Evolutionary conservation across 2,888 invertebrate genomes (phyloP).

Genomic region (Germaria angustata): DNA sequence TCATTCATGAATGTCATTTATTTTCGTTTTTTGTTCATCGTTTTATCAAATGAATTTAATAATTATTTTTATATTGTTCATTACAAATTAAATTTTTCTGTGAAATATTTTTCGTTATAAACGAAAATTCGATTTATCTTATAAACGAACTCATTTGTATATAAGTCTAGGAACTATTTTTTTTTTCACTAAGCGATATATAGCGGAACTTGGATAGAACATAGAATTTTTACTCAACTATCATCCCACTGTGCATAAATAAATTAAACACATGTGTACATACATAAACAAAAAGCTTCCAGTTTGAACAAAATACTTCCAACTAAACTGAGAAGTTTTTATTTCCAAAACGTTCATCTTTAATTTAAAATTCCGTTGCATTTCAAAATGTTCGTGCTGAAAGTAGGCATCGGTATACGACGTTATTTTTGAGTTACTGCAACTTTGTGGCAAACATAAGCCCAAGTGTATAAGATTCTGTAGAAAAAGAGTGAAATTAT

Average conservation of each 20-base stretch:
- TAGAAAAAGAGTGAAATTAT: background rate
- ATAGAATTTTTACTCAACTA: background rate
- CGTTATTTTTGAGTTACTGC: constrained; percentile 74
- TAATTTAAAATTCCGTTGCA: constrained; percentile 75
- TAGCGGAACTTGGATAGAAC: no score
- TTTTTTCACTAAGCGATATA: no score
- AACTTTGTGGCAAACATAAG: constrained; percentile 80
- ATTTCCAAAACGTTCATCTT: constrained; percentile 71
- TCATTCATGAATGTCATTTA: no score
- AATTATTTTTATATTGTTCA: no score
- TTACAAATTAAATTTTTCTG: no score
- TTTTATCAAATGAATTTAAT: no score
- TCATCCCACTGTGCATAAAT: background rate
- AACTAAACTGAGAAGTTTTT: constrained; percentile 72
- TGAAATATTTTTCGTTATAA: no score
- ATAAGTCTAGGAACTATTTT: no score
- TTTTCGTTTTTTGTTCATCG: no score
- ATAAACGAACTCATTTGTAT: no score
- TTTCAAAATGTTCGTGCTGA: constrained; percentile 71
- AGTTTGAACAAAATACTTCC: constrained; percentile 70
- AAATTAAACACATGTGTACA: constrained; percentile 50
- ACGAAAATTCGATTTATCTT: no score
- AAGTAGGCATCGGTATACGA: constrained; percentile 74
- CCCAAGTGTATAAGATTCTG: constrained; percentile 79
- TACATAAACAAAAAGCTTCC: constrained; percentile 71